Conservation (phyloP, 2,797 vertebrate genomes). For the Antennarius maculatus region DNA sequence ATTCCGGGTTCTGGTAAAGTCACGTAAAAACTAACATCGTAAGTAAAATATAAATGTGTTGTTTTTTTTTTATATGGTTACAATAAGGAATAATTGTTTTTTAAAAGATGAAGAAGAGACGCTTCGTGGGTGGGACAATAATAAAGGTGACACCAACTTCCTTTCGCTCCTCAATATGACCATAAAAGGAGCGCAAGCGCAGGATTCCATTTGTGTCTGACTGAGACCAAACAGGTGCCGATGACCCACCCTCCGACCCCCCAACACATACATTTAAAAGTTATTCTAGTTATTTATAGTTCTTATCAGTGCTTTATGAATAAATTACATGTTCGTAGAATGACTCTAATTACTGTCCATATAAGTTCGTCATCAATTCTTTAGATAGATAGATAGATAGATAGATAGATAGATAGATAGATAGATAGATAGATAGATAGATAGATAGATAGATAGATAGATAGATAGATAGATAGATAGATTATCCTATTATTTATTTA, state of each 20-base stretch:
- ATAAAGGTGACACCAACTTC: slow-evolving; percentile 75
- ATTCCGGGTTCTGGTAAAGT: accelerated
- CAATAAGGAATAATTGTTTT: background rate
- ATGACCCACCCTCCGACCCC: background rate
- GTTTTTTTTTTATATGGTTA: accelerated
- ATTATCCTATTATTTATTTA: no score
- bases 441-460: no score
- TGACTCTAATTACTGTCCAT: no score
- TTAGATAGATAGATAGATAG: no score
- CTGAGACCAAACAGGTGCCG: slow-evolving; percentile 53
- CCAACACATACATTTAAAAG: background rate
- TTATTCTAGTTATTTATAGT: no score
- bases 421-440: no score
- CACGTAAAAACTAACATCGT: accelerated
- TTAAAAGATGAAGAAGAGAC: background rate
- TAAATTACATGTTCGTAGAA: no score
- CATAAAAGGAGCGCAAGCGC: slow-evolving; percentile 73
- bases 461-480: no score
- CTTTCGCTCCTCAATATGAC: slow-evolving; percentile 59
- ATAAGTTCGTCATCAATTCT: no score
- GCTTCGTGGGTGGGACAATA: slow-evolving; percentile 53
- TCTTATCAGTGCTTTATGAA: no score
- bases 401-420: no score
- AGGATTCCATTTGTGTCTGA: slow-evolving; percentile 60
- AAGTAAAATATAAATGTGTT: accelerated